These are phyloP conservation scores for Clivina fossor DNA, from an alignment of 2,888 invertebrate genomes.

Conservation along the genomic window DNA sequence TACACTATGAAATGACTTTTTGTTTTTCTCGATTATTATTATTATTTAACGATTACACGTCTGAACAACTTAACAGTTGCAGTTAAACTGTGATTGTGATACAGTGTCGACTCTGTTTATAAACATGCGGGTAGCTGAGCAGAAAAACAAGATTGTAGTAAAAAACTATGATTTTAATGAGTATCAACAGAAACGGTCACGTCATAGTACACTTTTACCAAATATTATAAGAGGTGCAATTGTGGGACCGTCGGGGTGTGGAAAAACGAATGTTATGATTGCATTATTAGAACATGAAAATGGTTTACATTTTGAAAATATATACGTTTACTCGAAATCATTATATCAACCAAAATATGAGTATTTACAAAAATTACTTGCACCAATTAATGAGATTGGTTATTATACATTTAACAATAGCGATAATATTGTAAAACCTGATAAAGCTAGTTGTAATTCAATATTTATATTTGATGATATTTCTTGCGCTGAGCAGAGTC, in stretches of 20 bases:
- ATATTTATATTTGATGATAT: conserved; percentile 50
- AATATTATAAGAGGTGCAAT: conserved; percentile 23
- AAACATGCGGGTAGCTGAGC: conserved; percentile 5
- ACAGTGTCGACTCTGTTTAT: too few relatives aligned
- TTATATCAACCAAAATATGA: conserved; percentile 42
- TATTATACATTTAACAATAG: conserved; percentile 34
- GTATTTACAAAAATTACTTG: conserved; percentile 38
- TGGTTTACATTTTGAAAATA: conserved; percentile 30
- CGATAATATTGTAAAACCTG: conserved; percentile 35
- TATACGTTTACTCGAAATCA: conserved; percentile 32
- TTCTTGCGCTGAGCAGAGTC: conserved; percentile 43
- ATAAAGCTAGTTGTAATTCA: conserved; percentile 42
- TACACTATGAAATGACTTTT: neutral
- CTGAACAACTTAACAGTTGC: too few relatives aligned
- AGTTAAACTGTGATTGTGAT: too few relatives aligned
- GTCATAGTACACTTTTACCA: conserved; percentile 12
- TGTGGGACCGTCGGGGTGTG: conserved; percentile 23
- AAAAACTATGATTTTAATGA: conserved; percentile 17
- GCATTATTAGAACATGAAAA: conserved; percentile 27
- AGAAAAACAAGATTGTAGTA: neutral
- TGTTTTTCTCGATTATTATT: neutral
- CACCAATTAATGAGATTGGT: conserved; percentile 37
- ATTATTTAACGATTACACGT: neutral
- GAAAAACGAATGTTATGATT: conserved; percentile 33
- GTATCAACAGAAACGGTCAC: neutral